A percentile compares a stretch with the other conserved stretches of the same genome.
phyloP scores from a whole-genome alignment of 1,140 invertebrate genomes.

The Centruroides vittatus region DNA sequence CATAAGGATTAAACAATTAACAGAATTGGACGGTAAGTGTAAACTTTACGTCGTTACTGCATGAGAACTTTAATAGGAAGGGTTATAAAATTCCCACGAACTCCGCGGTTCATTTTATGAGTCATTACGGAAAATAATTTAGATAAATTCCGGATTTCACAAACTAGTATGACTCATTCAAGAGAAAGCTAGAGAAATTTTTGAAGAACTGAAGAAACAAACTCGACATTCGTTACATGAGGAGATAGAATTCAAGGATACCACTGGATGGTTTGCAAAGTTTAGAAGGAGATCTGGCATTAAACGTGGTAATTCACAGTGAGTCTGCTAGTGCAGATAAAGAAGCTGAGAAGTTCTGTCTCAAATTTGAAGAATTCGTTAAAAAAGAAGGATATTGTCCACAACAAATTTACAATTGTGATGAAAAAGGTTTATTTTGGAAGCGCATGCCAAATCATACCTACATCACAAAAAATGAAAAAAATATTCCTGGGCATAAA shows the following conservation, averaged over 20 bases:
- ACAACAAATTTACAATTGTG: not conserved
- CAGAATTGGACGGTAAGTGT: no score
- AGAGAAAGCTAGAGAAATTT: not conserved
- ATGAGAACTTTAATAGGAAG: no score
- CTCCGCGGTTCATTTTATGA: no score
- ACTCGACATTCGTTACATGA: not conserved
- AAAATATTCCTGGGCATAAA: not conserved
- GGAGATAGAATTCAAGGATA: not conserved
- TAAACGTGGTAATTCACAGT: not conserved
- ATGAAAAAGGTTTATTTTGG: not conserved
- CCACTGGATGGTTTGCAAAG: not conserved
- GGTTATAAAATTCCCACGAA: no score
- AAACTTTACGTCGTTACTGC: no score
- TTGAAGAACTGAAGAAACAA: not conserved
- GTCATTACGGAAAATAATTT: no score
- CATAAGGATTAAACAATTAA: no score
- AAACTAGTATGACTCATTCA: not conserved
- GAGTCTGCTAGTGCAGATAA: not conserved
- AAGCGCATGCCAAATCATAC: not conserved
- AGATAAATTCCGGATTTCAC: no score
- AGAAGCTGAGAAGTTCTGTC: not conserved
- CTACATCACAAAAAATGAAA: not conserved
- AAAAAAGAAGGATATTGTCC: not conserved
- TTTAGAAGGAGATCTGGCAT: not conserved
- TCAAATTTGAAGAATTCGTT: not conserved